phyloP scores from a whole-genome alignment of 1,140 invertebrate genomes.

The Phortica variegata region DNA sequence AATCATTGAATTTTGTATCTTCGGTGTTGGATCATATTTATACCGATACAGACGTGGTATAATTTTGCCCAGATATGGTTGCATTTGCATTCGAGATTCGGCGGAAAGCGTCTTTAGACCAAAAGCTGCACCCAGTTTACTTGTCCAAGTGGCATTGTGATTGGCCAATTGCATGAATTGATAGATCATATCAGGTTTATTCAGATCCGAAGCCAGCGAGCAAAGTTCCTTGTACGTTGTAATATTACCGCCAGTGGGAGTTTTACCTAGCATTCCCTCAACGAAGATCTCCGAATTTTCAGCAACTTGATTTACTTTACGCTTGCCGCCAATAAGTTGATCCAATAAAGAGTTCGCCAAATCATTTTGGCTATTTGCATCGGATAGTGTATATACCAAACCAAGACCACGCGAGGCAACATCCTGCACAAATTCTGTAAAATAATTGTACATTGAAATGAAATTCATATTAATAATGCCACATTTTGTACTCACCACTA shows the following conservation, averaged over 20 bases:
- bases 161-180: conserved; percentile 94
- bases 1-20: conserved; percentile 87
- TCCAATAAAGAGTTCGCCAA: conserved; percentile 78
- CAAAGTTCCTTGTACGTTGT: conserved; percentile 94
- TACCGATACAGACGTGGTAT: conserved; percentile 87
- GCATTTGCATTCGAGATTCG: conserved; percentile 78
- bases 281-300: conserved; percentile 85
- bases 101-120: conserved; percentile 83
- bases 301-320: conserved; percentile 71
- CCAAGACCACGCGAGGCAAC: conserved; percentile 88
- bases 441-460: not conserved
- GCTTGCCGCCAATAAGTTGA: conserved; percentile 80
- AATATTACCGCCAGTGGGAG: conserved; percentile 79
- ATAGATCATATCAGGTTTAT: conserved; percentile 92
- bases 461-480: not conserved
- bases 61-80: conserved; percentile 78
- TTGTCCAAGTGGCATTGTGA: conserved; percentile 92
- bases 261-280: conserved; percentile 80
- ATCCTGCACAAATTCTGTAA: conserved; percentile 83
- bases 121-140: conserved; percentile 89
- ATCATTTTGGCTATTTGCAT: conserved; percentile 68
- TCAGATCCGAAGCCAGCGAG: conserved; percentile 87
- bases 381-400: conserved; percentile 80
- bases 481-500: conserved; percentile 67
- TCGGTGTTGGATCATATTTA: conserved; percentile 87